Evolutionary conservation across 1,140 invertebrate species (phyloP).

Genomic region (Drosophila asahinai): DNA sequence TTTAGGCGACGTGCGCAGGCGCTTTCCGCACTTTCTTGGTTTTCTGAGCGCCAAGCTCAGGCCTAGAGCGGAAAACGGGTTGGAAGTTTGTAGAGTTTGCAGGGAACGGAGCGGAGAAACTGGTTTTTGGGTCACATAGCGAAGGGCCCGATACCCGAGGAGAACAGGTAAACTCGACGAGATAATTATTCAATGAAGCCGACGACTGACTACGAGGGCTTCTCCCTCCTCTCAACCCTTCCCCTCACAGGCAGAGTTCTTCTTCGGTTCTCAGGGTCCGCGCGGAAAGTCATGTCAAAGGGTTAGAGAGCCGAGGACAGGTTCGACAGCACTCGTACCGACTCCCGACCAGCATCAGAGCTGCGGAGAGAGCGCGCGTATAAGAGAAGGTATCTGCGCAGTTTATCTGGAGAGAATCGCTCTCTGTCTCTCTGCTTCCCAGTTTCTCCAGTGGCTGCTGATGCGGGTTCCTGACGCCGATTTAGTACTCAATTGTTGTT

Average conservation of each 20-base stretch:
- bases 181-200: conserved; percentile 81
- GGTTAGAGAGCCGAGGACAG: conserved; percentile 34
- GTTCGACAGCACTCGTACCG: conserved; percentile 11
- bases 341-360: conserved; percentile 17
- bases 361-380: not conserved
- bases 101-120: conserved; percentile 43
- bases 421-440: conserved; percentile 7
- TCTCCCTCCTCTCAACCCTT: not conserved
- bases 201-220: conserved; percentile 24
- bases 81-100: conserved; percentile 27
- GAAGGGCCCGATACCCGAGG: conserved; percentile 55
- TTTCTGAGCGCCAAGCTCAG: conserved; percentile 36
- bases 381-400: conserved; percentile 23
- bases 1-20: conserved; percentile 36
- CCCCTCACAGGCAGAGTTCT: not conserved
- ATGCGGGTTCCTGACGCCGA: conserved; percentile 50
- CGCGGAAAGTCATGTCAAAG: conserved; percentile 36
- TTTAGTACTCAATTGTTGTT: conserved; percentile 85
- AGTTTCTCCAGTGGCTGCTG: conserved; percentile 61
- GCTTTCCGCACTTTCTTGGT: conserved; percentile 40
- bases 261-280: conserved; percentile 25
- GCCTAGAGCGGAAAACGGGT: conserved; percentile 55
- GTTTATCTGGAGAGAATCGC: conserved; percentile 10
- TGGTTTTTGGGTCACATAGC: conserved; percentile 78
- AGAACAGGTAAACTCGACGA: conserved; percentile 73